Base-by-base conservation (phyloP, 2,888 invertebrate species). In the Anticlea derivata region DNA sequence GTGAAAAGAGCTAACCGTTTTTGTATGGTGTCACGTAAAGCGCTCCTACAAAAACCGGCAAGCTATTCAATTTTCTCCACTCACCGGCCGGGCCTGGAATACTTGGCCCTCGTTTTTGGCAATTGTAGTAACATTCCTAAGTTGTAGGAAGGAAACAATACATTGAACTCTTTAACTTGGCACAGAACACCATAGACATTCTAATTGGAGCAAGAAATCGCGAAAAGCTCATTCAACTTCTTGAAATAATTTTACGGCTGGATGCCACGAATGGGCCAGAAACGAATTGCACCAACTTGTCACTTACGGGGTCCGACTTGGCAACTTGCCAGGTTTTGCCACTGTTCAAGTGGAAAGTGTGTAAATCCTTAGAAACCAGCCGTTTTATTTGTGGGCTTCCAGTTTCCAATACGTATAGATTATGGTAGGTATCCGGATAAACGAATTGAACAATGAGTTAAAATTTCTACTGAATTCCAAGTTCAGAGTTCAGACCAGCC, bases 241-340 rank as follows among this genome's bases (percentile, higher is more conserved):
- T 60, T 68, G 52, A 68, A 68, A 67, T 63, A 55, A 67, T 70
- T 71, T 67, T 62, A 64, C 60, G 63, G 62, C 60, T 65, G 64
- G 60, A 63, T 58, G 65, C 66, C 68, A 66, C 65, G 62, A 63
- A 66, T 47, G 23, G 63, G 60, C 56, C 55, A 66, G 65, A 58
- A 64, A 61, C 53, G 61, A 66, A 69, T 70, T 66, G 69, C 70
- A 68, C 65, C 65, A 71, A 75, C 70, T 78, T 71, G 66, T 70
- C 70, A 73, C 71, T 73, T 68, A 71, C 78, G 71, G 68, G 74
- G 65, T 72, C 58, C 61, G 63, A 70, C 66, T 80, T 83, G 81
- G 82, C 79, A 70, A 63, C 61, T 65, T 65, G 77, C 78, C 75
- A 57, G 61, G 69, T 74, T 71, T 67, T 62, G 57, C 45, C 55